A percentile compares a stretch with the other conserved stretches of the same genome.
These are phyloP conservation scores for Myopa tessellatipennis DNA, from an alignment of 2,888 invertebrate species.

Conservation along the genomic window DNA sequence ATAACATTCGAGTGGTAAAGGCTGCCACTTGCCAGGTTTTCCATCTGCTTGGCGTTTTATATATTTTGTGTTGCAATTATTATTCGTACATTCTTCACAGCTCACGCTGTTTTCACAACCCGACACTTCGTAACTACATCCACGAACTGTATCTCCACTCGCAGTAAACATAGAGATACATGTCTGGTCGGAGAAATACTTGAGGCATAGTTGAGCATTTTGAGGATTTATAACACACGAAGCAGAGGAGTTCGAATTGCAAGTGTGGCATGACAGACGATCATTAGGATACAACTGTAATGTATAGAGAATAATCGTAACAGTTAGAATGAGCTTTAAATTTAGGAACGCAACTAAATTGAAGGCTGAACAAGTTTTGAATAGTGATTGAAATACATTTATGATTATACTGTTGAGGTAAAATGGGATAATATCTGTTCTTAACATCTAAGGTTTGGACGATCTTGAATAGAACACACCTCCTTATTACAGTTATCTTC, in stretches of 20 bases:
- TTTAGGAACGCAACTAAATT: too few relatives aligned
- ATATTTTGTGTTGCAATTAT: slow-evolving; percentile 56
- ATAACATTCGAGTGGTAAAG: slow-evolving; percentile 58
- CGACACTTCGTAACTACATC: slow-evolving; percentile 49
- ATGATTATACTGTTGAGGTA: too few relatives aligned
- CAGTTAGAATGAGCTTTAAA: too few relatives aligned
- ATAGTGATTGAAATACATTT: too few relatives aligned
- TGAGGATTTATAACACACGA: slow-evolving; percentile 53
- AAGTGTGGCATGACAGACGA: slow-evolving; percentile 58
- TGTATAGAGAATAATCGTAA: background rate
- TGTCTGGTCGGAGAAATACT: slow-evolving; percentile 49
- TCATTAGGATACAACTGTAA: slow-evolving; percentile 57
- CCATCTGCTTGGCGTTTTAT: slow-evolving; percentile 53
- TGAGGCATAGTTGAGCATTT: slow-evolving; percentile 48
- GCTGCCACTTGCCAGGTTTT: slow-evolving; percentile 62
- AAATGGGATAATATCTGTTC: too few relatives aligned
- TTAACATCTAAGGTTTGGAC: too few relatives aligned
- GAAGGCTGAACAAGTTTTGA: too few relatives aligned
- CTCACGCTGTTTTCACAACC: slow-evolving; percentile 39
- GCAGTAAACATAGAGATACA: slow-evolving; percentile 54
- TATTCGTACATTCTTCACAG: slow-evolving; percentile 46
- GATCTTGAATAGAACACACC: slow-evolving; percentile 45
- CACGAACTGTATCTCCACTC: slow-evolving; percentile 56
- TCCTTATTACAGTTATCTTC: slow-evolving; percentile 55
- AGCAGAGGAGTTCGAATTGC: slow-evolving; percentile 50